Base-by-base conservation (phyloP, 2,888 invertebrate species). In the Dioctria linearis region DNA sequence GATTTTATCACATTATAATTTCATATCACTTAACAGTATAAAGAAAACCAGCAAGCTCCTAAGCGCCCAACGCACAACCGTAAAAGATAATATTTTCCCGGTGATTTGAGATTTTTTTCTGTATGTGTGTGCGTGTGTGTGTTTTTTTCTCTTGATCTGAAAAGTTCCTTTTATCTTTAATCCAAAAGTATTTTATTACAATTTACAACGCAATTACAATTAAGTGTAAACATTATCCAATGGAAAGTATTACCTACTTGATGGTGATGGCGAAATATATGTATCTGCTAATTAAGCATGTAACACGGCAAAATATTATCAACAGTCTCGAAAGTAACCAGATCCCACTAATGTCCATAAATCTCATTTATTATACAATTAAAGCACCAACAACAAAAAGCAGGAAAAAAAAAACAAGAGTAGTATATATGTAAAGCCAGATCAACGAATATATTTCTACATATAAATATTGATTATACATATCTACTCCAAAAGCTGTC, bases 231-330 rank as follows among this genome's bases (percentile, higher is more conserved):
- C 63, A 61, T 76, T 63, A 63, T 61, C 63, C 46, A 49, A n/a
- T n/a, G 39, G 25, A 25, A 25, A 25, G 25, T 25, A 25, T 25
- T 25, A 25, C 25, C 25, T 25, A 25, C 25, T 25, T 46, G 8
- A 43, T 63, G 49, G 61, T 54, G 46, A 49, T 40, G 39, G 25
- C 49, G 39, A 46, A 43, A 61, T 61, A 63, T 49, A 76, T 63
- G 76, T 76, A 49, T 43, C 37, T 76, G 76, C 76, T 76, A 76
- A 76, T 76, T 76, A 76, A 76, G 63, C 76, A 76, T 76, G 63
- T 76, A 39, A 61, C 63, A 61, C 39, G 43, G 49, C 46, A 5
- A 76, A 76, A 76, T 76, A 76, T 76, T 76, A 76, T 76, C 76
- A 49, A 76, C 76, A 76, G 63, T 25, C 37, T 9, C 37, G 63